Evolutionary conservation across 2,797 vertebrate genomes (phyloP), one percentile per base, ranked within the genome.

Genomic region (Tragopan temminckii): DNA sequence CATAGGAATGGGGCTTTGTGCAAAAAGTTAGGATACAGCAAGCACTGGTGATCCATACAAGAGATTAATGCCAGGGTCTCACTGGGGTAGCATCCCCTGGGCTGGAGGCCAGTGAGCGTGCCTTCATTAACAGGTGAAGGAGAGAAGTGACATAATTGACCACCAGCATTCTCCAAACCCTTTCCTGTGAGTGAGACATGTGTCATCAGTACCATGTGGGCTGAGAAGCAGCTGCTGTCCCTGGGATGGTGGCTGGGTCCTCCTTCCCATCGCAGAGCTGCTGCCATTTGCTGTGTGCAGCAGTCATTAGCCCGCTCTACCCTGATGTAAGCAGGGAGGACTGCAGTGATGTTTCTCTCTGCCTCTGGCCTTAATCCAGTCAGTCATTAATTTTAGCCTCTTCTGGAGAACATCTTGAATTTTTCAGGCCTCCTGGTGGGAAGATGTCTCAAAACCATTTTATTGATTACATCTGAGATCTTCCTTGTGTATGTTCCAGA

Each of bases 1-100:
- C 16, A 25, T 6, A 11, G 52, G 24, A 66, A 11, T 5, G 31
- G 38, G 17, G 31, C 18, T 77, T 52, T 40, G 50, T 62, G 50
- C 16, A 8, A 23, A 21, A 38, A 80, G 40, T 17, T 38, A 15
- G 40, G 42, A 50, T 52, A 3, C 1, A 33, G 36, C 13, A 27
- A 62, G 21, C 1, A 0, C 67, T 42, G 66, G 18, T 0, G 1
- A 58, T 35, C 5, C 3, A 3, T 16, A 4, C 8, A 52, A 58
- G 68, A 18, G 11, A 33, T 45, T 19, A 3, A 5, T 3, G 9
- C 5, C 3, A 11, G 7, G 29, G 25, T 38, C 25, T 48, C 20
- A 8, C 23, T 50, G 29, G 21, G 52, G 11, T 50, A 36, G 6
- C 19, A 58, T 24, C 29, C 16, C 46, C 25, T 70, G 72, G 14